A percentile compares a stretch with the other conserved stretches of the same genome.
phyloP scores from a whole-genome alignment of 2,113 vertebrate species.

The Rhinolophus sinicus region DNA sequence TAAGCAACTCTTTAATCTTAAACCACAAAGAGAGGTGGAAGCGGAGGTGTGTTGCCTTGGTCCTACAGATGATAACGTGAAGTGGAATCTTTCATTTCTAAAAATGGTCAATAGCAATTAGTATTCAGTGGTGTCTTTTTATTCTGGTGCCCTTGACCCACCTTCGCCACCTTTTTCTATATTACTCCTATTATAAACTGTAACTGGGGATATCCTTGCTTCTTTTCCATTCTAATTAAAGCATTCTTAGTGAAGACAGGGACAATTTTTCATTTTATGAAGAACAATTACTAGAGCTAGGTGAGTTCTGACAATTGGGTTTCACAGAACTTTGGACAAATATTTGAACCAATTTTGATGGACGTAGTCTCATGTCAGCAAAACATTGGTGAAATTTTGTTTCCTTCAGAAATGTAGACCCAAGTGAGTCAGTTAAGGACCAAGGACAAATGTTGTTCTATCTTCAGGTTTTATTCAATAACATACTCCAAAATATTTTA shows the following conservation, averaged over 20 bases:
- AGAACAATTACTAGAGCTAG: conserved; percentile 16
- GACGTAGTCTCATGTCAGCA: background rate
- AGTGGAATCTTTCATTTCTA: background rate
- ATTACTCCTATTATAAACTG: conserved; percentile 11
- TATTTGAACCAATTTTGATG: background rate
- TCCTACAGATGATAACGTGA: background rate
- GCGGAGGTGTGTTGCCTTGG: background rate
- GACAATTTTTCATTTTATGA: background rate
- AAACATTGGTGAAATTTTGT: background rate
- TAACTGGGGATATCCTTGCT: background rate
- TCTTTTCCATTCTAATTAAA: conserved; percentile 49
- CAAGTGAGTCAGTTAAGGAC: background rate
- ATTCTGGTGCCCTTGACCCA: conserved; percentile 36
- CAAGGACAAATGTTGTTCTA: background rate
- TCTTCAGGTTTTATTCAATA: background rate
- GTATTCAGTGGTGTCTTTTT: conserved; percentile 36
- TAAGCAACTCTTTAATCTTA: conserved; percentile 22
- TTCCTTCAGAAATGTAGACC: background rate
- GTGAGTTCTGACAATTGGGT: background rate
- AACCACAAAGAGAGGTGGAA: background rate
- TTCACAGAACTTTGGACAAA: conserved; percentile 15
- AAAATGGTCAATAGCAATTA: conserved; percentile 55
- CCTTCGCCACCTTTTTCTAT: background rate
- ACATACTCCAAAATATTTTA: background rate
- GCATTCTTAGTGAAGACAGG: background rate